A percentile compares a stretch with the other conserved stretches of the same genome.
Evolutionary conservation across 2,797 vertebrate species (phyloP).

Genomic region (Myiothlypis coronata): DNA sequence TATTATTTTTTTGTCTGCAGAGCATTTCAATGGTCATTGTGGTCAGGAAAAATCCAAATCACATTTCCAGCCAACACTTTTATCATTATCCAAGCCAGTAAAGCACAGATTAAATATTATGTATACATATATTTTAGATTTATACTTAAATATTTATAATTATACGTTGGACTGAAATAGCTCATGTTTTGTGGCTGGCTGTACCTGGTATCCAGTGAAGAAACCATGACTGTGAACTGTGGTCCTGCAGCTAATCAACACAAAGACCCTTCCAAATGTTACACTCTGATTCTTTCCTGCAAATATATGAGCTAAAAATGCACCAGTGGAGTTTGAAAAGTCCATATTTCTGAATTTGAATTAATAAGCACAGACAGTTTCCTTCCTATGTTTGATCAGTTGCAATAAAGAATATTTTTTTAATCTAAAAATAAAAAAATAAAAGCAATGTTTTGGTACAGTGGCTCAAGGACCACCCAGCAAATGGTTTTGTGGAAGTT

Average conservation of each 20-base stretch:
- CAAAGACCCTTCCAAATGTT: neutral
- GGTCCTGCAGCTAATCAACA: neutral
- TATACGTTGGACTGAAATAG: neutral
- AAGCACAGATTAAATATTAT: neutral
- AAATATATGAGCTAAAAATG: constrained; percentile 25
- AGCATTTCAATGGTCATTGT: neutral
- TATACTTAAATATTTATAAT: neutral
- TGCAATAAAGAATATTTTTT: neutral
- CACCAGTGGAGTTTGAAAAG: neutral
- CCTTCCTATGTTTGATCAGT: neutral
- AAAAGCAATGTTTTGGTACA: neutral
- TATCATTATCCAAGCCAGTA: neutral
- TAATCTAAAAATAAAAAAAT: neutral
- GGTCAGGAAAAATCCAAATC: neutral
- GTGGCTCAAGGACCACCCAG: neutral
- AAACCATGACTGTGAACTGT: neutral
- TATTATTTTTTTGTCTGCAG: neutral
- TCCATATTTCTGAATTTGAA: neutral
- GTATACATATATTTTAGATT: neutral
- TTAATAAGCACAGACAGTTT: neutral
- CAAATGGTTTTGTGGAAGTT: neutral
- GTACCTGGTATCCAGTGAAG: neutral
- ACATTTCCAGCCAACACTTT: neutral
- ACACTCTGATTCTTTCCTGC: neutral
- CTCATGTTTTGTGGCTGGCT: neutral